Evolutionary conservation across 2,888 invertebrate species (phyloP).

Genomic region (Hesperia comma): DNA sequence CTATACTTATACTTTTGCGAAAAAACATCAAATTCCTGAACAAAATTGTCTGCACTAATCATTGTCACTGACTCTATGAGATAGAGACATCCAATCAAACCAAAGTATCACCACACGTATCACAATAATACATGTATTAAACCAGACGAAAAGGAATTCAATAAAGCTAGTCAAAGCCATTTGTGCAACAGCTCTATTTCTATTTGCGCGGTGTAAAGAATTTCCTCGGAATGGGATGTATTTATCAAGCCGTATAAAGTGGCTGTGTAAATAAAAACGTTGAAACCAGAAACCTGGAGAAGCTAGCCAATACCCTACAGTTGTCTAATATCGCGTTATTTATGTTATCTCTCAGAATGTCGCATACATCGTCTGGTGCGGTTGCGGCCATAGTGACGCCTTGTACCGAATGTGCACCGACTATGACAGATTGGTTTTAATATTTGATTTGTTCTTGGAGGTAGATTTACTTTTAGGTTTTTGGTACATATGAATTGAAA

Average conservation of each 20-base stretch:
- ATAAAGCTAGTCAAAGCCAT: constrained; percentile 24
- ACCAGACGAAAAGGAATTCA: constrained; percentile 7
- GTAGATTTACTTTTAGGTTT: no score
- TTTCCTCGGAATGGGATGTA: constrained; percentile 24
- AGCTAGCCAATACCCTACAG: constrained; percentile 31
- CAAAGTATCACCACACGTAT: background rate
- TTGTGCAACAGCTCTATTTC: constrained; percentile 22
- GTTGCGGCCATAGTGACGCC: background rate
- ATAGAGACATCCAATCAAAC: no score
- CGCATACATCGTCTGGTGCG: constrained; percentile 26
- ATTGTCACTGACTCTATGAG: no score
- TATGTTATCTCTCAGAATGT: constrained; percentile 27
- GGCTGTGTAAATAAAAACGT: constrained; percentile 33
- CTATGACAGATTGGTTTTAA: background rate
- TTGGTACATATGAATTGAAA: no score
- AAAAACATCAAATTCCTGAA: no score
- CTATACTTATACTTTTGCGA: no score
- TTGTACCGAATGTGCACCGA: constrained; percentile 8
- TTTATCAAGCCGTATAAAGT: constrained; percentile 33
- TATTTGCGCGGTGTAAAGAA: constrained; percentile 24
- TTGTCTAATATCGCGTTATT: constrained; percentile 35
- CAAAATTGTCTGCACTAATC: no score
- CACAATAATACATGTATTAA: background rate
- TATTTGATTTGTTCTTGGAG: no score
- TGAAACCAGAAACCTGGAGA: constrained; percentile 28